phyloP scores from a whole-genome alignment of 1,140 invertebrate genomes.

The Megathymus violae region DNA sequence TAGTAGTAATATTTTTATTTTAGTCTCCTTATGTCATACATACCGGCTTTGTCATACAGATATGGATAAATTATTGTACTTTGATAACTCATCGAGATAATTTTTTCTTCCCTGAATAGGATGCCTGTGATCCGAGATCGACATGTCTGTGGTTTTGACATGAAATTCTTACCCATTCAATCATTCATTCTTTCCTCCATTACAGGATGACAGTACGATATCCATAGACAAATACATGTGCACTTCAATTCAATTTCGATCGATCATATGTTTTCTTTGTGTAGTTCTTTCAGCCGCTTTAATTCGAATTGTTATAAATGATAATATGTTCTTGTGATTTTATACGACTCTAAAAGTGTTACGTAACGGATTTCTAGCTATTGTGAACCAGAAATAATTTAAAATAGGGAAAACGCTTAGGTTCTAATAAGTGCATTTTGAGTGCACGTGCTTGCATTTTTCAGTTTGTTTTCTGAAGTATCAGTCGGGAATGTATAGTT shows the following conservation, averaged over 20 bases:
- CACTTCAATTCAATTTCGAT: conserved; percentile 82
- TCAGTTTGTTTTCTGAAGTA: conserved; percentile 66
- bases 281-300: conserved; percentile 81
- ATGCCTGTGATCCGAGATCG: too few species aligned
- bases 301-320: conserved; percentile 72
- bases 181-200: conserved; percentile 42
- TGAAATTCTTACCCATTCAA: conserved; percentile 4
- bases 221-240: conserved; percentile 81
- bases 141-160: not conserved
- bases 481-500: conserved; percentile 48
- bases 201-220: conserved; percentile 55
- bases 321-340: conserved; percentile 45
- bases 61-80: too few species aligned
- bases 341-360: conserved; percentile 3
- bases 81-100: too few species aligned
- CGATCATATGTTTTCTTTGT: conserved; percentile 84
- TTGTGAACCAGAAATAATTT: conserved; percentile 13
- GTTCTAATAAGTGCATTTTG: conserved; percentile 71
- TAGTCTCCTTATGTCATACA: too few species aligned
- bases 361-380: not conserved
- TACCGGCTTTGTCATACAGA: too few species aligned
- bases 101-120: too few species aligned
- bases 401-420: conserved; percentile 22
- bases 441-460: conserved; percentile 81
- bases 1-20: not conserved